Percentiles rank a stretch among this genome's conserved stretches.
These are phyloP conservation scores for Cephus runcator DNA, from an alignment of 2,888 invertebrate species.

Conservation along the genomic window DNA sequence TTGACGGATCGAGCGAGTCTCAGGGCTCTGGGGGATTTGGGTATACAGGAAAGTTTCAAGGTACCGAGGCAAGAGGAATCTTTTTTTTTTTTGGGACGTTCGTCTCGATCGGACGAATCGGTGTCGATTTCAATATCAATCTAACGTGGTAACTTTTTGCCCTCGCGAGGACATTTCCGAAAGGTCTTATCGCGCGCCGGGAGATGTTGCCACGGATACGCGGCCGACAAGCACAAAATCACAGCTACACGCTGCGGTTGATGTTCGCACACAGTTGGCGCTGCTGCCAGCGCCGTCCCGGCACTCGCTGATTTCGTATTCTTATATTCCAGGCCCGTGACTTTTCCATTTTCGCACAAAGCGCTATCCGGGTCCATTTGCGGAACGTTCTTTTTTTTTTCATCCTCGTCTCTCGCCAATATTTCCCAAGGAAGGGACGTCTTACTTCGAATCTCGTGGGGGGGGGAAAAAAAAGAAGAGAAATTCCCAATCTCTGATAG, in stretches of 20 bases:
- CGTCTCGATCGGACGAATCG: background rate
- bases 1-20: slow-evolving; percentile 16
- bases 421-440: slow-evolving; percentile 9
- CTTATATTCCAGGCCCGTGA: slow-evolving; percentile 45
- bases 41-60: background rate
- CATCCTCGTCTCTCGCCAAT: slow-evolving; percentile 7
- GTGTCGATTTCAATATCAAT: slow-evolving; percentile 7
- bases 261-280: background rate
- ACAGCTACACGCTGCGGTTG: background rate
- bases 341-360: slow-evolving; percentile 52
- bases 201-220: background rate
- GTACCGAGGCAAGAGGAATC: background rate
- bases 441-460: background rate
- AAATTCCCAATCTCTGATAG: slow-evolving; percentile 9
- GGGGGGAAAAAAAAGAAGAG: background rate
- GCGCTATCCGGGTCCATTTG: slow-evolving; percentile 40
- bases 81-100: background rate
- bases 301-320: slow-evolving; percentile 20
- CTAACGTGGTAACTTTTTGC: slow-evolving; percentile 5
- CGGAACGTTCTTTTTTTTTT: slow-evolving; percentile 17
- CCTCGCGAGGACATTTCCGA: background rate
- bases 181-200: slow-evolving; percentile 10
- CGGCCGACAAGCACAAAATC: background rate
- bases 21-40: background rate
- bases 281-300: slow-evolving; percentile 1